A percentile compares a stretch with the other conserved stretches of the same genome.
These are phyloP conservation scores for Hydrocynus forskahlii DNA, from an alignment of 2,797 vertebrate genomes.

Conservation along the genomic window DNA sequence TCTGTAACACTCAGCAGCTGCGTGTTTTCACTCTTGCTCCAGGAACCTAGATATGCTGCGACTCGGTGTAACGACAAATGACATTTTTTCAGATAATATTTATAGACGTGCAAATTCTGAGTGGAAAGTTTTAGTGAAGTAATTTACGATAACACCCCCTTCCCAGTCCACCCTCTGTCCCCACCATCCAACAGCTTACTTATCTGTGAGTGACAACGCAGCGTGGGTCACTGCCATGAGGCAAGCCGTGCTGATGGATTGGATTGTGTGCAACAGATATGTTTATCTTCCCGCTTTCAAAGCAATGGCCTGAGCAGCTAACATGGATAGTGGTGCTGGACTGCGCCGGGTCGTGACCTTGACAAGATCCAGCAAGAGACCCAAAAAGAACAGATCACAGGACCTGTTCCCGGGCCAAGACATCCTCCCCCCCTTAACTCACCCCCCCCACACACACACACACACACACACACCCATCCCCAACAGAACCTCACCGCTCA, in stretches of 20 bases:
- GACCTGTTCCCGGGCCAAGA: slow-evolving; percentile 72
- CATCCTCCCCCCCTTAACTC: slow-evolving; percentile 43
- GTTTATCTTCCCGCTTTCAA: slow-evolving; percentile 84
- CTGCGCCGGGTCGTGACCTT: slow-evolving; percentile 80
- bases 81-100: slow-evolving; percentile 27
- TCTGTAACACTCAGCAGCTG: slow-evolving; percentile 40
- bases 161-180: not conserved
- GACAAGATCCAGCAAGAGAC: slow-evolving; percentile 72
- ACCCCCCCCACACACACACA: slow-evolving; percentile 35
- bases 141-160: slow-evolving; percentile 11
- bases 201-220: slow-evolving; percentile 67
- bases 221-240: slow-evolving; percentile 75
- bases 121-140: slow-evolving; percentile 32
- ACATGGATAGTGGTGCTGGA: slow-evolving; percentile 82
- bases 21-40: slow-evolving; percentile 39
- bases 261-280: slow-evolving; percentile 77
- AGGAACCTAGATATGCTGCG: slow-evolving; percentile 26
- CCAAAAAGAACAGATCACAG: slow-evolving; percentile 70
- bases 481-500: slow-evolving; percentile 63
- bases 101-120: not conserved
- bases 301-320: slow-evolving; percentile 72
- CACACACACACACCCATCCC: slow-evolving; percentile 51
- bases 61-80: slow-evolving; percentile 15
- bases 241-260: slow-evolving; percentile 78
- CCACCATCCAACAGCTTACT: slow-evolving; percentile 61